Evolutionary conservation across 2,113 vertebrate genomes (phyloP).

Genomic region (Larimichthys polyactis): DNA sequence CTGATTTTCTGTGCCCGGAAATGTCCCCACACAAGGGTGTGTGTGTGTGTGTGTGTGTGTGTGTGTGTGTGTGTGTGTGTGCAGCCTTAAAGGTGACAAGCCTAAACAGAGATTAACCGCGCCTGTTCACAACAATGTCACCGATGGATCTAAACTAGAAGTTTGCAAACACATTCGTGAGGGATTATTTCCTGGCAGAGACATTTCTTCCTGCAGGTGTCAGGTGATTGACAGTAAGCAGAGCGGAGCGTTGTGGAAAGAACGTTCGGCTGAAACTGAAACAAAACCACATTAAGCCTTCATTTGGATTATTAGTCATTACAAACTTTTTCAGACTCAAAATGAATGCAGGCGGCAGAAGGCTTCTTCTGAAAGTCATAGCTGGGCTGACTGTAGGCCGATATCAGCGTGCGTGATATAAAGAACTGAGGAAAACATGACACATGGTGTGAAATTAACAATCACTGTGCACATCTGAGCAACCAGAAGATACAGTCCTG

Average conservation of each 20-base stretch:
- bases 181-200: slow-evolving; percentile 34
- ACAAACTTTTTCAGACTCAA: slow-evolving; percentile 13
- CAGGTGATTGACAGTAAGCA: slow-evolving; percentile 54
- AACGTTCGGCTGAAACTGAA: slow-evolving; percentile 21
- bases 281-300: slow-evolving; percentile 44
- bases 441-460: background rate
- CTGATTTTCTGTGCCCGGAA: background rate
- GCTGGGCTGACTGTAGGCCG: background rate
- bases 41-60: too few relatives aligned
- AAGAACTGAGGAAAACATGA: background rate
- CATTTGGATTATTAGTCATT: slow-evolving; percentile 25
- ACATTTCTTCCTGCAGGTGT: slow-evolving; percentile 7
- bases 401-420: background rate
- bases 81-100: background rate
- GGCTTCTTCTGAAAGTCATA: background rate
- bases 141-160: background rate
- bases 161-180: background rate
- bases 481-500: too few relatives aligned
- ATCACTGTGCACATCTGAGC: too few relatives aligned
- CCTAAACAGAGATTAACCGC: too few relatives aligned
- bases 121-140: background rate
- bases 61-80: too few relatives aligned
- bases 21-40: background rate
- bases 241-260: slow-evolving; percentile 1
- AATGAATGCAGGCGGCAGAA: background rate